These are phyloP conservation scores for Castor canadensis DNA, from an alignment of 2,113 vertebrate genomes.

Conservation along the genomic window DNA sequence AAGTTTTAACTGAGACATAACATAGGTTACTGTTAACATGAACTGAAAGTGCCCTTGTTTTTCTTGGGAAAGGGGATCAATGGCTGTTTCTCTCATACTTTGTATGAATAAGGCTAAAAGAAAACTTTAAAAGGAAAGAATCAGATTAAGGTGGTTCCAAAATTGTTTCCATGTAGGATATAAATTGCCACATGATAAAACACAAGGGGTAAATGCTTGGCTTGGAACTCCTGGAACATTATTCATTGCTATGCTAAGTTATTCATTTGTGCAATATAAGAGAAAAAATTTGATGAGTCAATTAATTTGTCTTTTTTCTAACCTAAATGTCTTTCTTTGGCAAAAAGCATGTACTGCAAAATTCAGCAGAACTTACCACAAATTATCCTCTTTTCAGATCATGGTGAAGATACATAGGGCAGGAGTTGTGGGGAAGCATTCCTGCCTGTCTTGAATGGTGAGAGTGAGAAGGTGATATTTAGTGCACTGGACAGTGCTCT, in stretches of 20 bases:
- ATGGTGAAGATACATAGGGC: rapidly evolving
- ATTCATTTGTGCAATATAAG: not conserved
- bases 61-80: not conserved
- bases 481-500: not conserved
- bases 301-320: not conserved
- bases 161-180: not conserved
- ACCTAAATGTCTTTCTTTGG: not conserved
- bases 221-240: not conserved
- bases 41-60: not conserved
- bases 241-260: not conserved
- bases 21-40: not conserved
- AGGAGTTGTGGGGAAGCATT: not conserved
- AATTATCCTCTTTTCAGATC: not conserved
- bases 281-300: not conserved
- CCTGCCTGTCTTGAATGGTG: not conserved
- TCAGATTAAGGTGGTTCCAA: not conserved
- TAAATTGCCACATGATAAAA: not conserved
- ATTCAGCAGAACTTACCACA: no score
- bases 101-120: rapidly evolving
- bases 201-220: not conserved
- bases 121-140: not conserved
- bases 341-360: not conserved
- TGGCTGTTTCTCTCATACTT: no score
- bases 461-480: not conserved
- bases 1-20: not conserved